Evolutionary conservation across 2,888 invertebrate genomes (phyloP).

Genomic region (Theristus sp.): DNA sequence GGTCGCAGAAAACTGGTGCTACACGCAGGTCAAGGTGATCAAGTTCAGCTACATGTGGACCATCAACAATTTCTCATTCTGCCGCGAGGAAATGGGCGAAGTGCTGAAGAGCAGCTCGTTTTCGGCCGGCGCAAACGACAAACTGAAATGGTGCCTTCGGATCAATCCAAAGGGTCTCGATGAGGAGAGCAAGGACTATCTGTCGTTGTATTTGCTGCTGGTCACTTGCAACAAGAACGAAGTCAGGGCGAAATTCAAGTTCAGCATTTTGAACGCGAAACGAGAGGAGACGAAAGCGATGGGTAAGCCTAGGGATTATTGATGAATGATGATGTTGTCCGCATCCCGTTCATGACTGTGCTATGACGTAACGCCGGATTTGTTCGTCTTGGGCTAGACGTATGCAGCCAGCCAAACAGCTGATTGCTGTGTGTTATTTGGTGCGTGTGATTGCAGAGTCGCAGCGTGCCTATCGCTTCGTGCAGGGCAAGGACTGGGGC

Average conservation of each 20-base stretch:
- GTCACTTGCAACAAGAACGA: conserved; percentile 99
- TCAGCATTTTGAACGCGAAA: conserved; percentile 98
- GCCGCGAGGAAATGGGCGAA: conserved; percentile 99
- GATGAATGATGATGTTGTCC: background rate
- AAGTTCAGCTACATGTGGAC: conserved; percentile 99
- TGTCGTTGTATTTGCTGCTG: conserved; percentile 90
- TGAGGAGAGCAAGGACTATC: conserved; percentile 99
- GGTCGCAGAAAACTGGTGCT: conserved; percentile 99
- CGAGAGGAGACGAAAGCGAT: conserved; percentile 99
- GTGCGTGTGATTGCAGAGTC: too few species aligned
- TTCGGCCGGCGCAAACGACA: conserved; percentile 91
- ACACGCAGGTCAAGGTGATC: conserved; percentile 99
- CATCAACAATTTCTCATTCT: conserved; percentile 99
- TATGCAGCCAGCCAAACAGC: too few species aligned
- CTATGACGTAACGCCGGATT: background rate
- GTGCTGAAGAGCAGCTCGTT: conserved; percentile 96
- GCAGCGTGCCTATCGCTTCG: conserved; percentile 89
- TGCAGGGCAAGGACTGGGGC: conserved; percentile 99
- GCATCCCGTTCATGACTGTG: too few species aligned
- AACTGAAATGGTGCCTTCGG: conserved; percentile 98
- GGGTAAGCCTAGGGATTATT: too few species aligned
- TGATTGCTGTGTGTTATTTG: too few species aligned
- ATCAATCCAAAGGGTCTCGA: conserved; percentile 99
- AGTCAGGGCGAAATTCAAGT: conserved; percentile 99
- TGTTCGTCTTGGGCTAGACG: background rate